These are phyloP conservation scores for Bradypodion pumilum DNA, from an alignment of 2,797 vertebrate species.

Conservation along the genomic window DNA sequence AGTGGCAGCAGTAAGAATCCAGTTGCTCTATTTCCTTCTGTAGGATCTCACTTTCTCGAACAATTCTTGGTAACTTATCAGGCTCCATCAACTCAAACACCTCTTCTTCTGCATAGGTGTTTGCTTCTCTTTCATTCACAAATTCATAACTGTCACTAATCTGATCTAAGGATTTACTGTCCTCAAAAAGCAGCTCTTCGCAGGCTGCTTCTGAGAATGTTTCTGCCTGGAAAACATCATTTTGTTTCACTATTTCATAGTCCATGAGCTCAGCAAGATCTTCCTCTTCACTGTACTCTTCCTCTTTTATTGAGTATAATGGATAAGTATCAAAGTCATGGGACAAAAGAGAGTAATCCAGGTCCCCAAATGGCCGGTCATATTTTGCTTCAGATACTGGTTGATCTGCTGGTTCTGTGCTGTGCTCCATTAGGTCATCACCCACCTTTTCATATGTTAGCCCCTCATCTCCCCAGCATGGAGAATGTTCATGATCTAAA, in stretches of 20 bases:
- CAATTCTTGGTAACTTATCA: slow-evolving; percentile 73
- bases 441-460: neutral
- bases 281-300: slow-evolving; percentile 63
- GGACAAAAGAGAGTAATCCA: slow-evolving; percentile 64
- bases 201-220: slow-evolving; percentile 62
- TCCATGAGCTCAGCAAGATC: slow-evolving; percentile 77
- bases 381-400: slow-evolving; percentile 6
- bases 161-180: slow-evolving; percentile 67
- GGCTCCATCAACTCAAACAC: slow-evolving; percentile 85
- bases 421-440: neutral
- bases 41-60: slow-evolving; percentile 65
- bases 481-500: neutral
- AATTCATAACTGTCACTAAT: slow-evolving; percentile 68
- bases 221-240: slow-evolving; percentile 77
- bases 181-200: slow-evolving; percentile 69
- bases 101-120: slow-evolving; percentile 71
- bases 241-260: slow-evolving; percentile 82
- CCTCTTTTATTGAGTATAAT: slow-evolving; percentile 46
- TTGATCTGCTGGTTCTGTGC: neutral
- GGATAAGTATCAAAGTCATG: slow-evolving; percentile 39
- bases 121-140: slow-evolving; percentile 65
- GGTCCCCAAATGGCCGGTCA: slow-evolving; percentile 50
- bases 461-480: neutral
- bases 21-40: slow-evolving; percentile 78
- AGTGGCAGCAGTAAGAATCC: slow-evolving; percentile 89